Evolutionary conservation across 1,140 invertebrate species (phyloP).

Genomic region (Neodiprion pinetum): DNA sequence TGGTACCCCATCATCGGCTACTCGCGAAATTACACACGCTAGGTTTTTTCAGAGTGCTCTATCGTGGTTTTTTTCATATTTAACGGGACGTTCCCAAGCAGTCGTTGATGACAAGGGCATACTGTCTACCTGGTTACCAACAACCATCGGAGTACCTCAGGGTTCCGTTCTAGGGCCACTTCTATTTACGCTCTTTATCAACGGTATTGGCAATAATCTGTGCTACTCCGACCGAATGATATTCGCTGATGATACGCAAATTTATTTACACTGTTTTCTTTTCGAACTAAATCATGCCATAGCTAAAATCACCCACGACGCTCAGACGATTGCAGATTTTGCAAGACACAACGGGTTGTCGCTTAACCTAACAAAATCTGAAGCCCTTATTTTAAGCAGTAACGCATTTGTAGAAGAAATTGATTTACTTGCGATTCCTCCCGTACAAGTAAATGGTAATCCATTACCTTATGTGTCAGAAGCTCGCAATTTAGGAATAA

Average conservation of each 20-base stretch:
- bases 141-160: neutral
- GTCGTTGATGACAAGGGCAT: neutral
- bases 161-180: conserved; percentile 10
- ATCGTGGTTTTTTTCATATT: conserved; percentile 10
- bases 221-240: neutral
- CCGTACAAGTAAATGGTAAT: neutral
- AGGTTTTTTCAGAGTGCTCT: conserved; percentile 2
- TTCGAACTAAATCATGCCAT: neutral
- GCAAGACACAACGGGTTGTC: neutral
- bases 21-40: neutral
- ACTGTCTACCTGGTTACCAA: neutral
- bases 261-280: neutral
- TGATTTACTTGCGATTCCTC: neutral
- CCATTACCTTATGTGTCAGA: neutral
- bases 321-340: conserved; percentile 8
- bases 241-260: conserved; percentile 13
- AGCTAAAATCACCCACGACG: neutral
- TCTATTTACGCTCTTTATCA: conserved; percentile 9
- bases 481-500: conserved; percentile 5
- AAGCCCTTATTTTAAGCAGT: conserved; percentile 4
- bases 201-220: neutral
- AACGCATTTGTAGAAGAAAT: neutral
- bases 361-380: neutral
- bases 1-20: neutral
- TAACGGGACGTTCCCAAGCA: neutral